Base-by-base conservation (phyloP, 2,888 invertebrate species). In the Bombyx huttoni region DNA sequence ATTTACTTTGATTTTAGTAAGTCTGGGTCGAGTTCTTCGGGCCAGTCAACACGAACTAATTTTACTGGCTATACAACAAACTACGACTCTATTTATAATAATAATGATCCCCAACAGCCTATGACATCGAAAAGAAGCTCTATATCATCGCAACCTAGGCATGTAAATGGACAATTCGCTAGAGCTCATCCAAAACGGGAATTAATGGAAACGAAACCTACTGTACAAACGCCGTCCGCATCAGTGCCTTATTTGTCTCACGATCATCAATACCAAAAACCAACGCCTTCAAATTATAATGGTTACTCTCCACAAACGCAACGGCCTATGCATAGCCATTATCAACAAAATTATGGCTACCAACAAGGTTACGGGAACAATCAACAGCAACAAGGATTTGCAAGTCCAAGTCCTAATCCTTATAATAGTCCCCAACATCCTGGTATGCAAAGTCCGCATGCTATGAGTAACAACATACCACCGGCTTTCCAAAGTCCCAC, bases 21-120 rank as follows among this genome's bases (percentile, higher is more conserved):
- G 82, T 88, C 88, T 48, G 87, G 88, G 49, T 88, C 88, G 54
- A 87, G 87, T 69, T 87, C 88, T 14, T 87, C 87, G 7, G 84
- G 88, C 5, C 86, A 86, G 61, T 86, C 84, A n/a, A 86, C 80
- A 55, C 75, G 87, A 65, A 84, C 80, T 14, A 88, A 81, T 62
- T 85, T 82, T 58, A 88, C 88, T 50, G 85, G 84, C 40, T 86
- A 83, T 60, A 82, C 84, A 13, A 81, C 85, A 46, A 86, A 87
- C 59, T 87, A 73, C 54, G 87, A 88, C 57, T 87, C 88, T 0
- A 81, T 86, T 75, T 87, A 86, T 57, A 84, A 80, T 60, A 81
- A 83, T 56, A 81, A 81, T 53, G 86, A 87, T 51, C 80, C 79
- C 9, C 79, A 81, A 57, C 79, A 75, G 53, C 70, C 79, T 14